Evolutionary conservation across 2,113 vertebrate species (phyloP), one percentile per base, ranked within the genome.

Genomic region (Bagarius yarrelli): DNA sequence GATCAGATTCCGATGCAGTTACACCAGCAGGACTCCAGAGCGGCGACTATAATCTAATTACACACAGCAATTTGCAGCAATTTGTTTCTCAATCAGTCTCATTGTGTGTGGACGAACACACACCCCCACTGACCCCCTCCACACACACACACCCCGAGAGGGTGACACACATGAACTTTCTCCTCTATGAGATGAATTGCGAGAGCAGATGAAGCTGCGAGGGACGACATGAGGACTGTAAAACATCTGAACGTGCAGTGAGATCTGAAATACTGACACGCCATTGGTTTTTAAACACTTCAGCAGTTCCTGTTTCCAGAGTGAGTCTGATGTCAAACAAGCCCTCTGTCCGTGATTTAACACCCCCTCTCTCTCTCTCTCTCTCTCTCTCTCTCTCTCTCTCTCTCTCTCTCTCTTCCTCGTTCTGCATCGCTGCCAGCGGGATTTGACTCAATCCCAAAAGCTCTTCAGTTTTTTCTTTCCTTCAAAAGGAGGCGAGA

Each of bases 21-120:
- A 71, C 88, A 90, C 90, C 87, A 88, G 87, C 89, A 81, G 85
- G 91, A 89, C 87, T 83, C 71, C 91, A 56, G 84, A 86, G 93
- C 92, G 84, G 93, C 90, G 92, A 85, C 93, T 93, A 92, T 98
- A 97, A 98, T 98, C 96, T 95, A 95, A 98, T 99, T 97, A 97
- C 94, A 96, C 96, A 95, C 96, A n/a, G 95, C 97, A 97, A 97
- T 97, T 98, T 97, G 94, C 92, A 85, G 89, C 94, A 96, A 95
- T 98, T 98, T 98, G 96, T 96, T 96, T 97, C 94, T 94, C 95
- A 96, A 95, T 97, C 95, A 95, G 94, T 96, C 94, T 95, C 93
- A 91, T 91, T 93, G 92, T 92, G 89, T 76, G 83, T 88, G 90
- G 95, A 95, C 92, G 95, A 95, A 95, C 91, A 91, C 92, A 91